Evolutionary conservation across 2,113 vertebrate genomes (phyloP), one percentile per base, ranked within the genome.

Genomic region (Sarotherodon lohbergeri): DNA sequence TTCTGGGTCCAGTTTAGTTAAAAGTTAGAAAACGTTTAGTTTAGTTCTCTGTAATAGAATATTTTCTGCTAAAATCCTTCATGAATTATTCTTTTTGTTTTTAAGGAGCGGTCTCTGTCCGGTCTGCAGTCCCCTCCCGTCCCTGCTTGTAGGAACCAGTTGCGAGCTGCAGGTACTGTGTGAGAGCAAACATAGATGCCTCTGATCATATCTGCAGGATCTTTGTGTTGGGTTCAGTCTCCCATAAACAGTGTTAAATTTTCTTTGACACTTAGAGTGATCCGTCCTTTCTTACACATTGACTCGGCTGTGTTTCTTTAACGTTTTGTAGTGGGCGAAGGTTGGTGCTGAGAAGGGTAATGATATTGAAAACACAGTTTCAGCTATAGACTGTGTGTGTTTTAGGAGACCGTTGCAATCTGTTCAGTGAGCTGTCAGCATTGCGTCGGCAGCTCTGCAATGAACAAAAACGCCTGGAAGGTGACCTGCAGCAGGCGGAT

Each of bases 51-150:
- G 39, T 27, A 27, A 27, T 27, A 80, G 3, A 11, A 17, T 41
- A 12, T 66, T 39, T 82, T 59, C 29, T 19, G 36, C 10, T 4
- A 39, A 4, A 10, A 16, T 63, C 27, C 16, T 27, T 14, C 24
- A 19, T 6, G 17, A 11, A 56, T 59, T 10, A 63, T 17, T 80
- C 32, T 48, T 32, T 83, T 22, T 80, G 50, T 41, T 63, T 55
- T 95, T 85, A 79, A 98, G 98, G 96, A 97, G 93, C 91, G 91
- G 52, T 95, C 95, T n/a, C 17, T 91, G 39, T 96, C 96, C 19
- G 96, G 97, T 46, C 93, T 92, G 57, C 97, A 96, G 52, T 98
- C 98, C 80, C 98, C 98, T 81, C 98, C 98, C 0, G 98, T 98
- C 4, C 98, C 98, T 57, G 98, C 98, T 19, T 94, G 97, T 89